Percentiles rank a stretch among this genome's conserved stretches.
Evolutionary conservation across 2,113 vertebrate species (phyloP).

Genomic region (Ceyx margarethae): DNA sequence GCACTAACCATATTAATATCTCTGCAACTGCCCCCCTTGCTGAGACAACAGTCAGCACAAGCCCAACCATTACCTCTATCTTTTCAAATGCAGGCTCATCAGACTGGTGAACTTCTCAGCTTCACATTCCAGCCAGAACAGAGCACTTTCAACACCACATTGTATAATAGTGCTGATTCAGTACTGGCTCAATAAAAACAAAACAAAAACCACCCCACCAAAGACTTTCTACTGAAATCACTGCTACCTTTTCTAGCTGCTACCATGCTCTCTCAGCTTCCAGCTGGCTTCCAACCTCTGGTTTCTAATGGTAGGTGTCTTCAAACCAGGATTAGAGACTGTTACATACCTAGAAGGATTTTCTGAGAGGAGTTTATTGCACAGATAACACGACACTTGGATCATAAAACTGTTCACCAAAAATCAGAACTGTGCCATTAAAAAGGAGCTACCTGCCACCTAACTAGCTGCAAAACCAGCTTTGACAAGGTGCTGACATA

Average conservation of each 20-base stretch:
- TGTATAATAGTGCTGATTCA: conserved; percentile 58
- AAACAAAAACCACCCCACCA: conserved; percentile 7
- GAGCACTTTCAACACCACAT: conserved; percentile 44
- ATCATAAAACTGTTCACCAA: neutral
- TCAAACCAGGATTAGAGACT: neutral
- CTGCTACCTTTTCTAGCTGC: neutral
- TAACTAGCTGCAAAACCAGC: neutral
- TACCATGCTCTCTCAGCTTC: neutral
- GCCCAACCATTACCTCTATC: neutral
- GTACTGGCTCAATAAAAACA: conserved; percentile 32
- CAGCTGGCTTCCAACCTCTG: neutral
- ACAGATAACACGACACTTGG: rapidly evolving
- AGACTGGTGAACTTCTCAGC: neutral
- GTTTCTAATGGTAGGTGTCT: neutral
- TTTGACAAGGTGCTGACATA: neutral
- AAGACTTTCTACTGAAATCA: conserved; percentile 32
- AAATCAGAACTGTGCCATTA: neutral
- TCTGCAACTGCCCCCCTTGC: neutral
- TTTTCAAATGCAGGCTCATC: neutral
- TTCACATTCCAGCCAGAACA: conserved; percentile 41
- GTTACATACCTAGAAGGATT: neutral
- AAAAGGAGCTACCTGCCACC: neutral
- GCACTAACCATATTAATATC: neutral
- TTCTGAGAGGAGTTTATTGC: neutral
- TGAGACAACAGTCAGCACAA: neutral